Evolutionary conservation across 2,113 vertebrate species (phyloP), one percentile per base, ranked within the genome.

Genomic region (Seriola rivoliana): DNA sequence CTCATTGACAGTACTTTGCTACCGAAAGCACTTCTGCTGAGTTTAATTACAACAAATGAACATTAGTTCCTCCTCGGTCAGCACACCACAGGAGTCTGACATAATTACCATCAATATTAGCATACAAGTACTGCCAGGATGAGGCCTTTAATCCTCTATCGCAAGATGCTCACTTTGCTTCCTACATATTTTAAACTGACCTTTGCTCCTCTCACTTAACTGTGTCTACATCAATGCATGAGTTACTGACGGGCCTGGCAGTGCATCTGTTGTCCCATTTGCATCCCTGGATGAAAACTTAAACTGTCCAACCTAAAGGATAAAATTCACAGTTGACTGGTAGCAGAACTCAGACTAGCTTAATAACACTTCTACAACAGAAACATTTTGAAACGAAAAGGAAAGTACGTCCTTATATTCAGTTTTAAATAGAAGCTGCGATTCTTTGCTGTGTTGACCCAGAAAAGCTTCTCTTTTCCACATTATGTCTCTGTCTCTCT

Each of bases 381-480:
- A 74, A 16, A 55, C 54, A 29, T 32, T 75, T 19, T 50, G 8
- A 44, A 36, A 83, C 44, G 71, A 55, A 80, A 5, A 64, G 58
- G 13, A 62, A 83, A 84, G 17, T 50, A 40, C 65, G 40, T 14
- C 58, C 58, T 71, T 52, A 58, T 34, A 73, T 42, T 78, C 72
- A 68, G 48, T 91, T 93, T 88, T 65, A 82, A 86, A 93, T 80
- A 90, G 81, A 90, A 82, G 75, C 75, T 36, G 55, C 40, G 75
- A 21, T 75, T 73, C 44, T 82, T 70, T 0, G 1, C 65, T 44
- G 34, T 55, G n/a, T 25, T 92, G 90, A 93, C 89, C 93, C 87
- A 93, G 91, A 91, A 93, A 93, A 85, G 72, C 72, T 52, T 66
- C 60, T 48, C 40, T 85, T 58, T 75, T 58, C 34, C n/a, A 82